phyloP scores from a whole-genome alignment of 2,888 invertebrate species.

The Pseudolycoriella hygida region DNA sequence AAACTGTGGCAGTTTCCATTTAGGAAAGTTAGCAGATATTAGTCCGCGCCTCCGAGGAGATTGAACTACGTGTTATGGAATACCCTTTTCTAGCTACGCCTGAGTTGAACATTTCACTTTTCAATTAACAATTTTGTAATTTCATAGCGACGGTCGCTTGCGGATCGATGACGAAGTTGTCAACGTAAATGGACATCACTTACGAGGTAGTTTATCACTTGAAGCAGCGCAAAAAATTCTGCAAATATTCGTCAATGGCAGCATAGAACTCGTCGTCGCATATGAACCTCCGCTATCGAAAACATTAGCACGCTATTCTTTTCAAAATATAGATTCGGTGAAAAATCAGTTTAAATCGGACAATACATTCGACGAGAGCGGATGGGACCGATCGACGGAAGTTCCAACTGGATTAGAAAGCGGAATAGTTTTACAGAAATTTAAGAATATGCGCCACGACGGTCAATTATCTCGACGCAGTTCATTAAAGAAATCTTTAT shows the following conservation, averaged over 20 bases:
- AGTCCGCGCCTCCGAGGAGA: neutral
- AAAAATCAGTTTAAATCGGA: neutral
- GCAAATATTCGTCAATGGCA: conserved; percentile 24
- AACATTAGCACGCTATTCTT: neutral
- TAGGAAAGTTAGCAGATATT: no score
- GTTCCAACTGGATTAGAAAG: neutral
- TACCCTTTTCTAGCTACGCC: no score
- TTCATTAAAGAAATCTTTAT: neutral
- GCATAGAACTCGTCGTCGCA: conserved; percentile 42
- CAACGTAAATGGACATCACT: conserved; percentile 67
- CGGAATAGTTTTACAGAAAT: neutral
- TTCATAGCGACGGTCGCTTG: conserved; percentile 55
- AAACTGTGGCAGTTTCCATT: no score
- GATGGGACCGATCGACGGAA: neutral
- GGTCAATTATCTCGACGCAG: neutral
- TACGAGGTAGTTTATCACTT: conserved; percentile 50
- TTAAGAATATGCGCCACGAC: neutral
- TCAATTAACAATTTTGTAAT: no score
- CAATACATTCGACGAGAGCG: neutral
- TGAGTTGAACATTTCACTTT: no score
- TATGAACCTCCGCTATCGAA: conserved; percentile 33
- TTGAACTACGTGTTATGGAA: neutral
- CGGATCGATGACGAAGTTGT: conserved; percentile 77
- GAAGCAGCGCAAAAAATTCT: conserved; percentile 42
- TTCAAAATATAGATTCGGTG: neutral